phyloP scores from a whole-genome alignment of 2,888 invertebrate genomes.

The Pardosa pseudoannulata region DNA sequence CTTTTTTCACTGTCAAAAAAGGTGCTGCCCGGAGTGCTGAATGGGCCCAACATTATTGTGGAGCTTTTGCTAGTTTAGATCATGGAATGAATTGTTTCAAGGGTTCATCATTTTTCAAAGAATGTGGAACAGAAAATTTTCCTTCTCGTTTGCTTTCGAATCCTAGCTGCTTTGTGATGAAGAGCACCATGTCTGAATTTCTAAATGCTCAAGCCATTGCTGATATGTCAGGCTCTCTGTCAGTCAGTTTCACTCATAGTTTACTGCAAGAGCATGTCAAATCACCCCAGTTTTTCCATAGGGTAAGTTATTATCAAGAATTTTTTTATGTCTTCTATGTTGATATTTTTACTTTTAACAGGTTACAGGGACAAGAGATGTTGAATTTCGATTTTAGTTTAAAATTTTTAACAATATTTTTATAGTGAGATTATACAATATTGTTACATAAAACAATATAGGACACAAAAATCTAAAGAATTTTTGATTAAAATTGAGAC shows the following conservation, averaged over 20 bases:
- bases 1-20: slow-evolving; percentile 78
- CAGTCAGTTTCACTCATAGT: slow-evolving; percentile 79
- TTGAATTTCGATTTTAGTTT: no score
- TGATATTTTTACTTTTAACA: no score
- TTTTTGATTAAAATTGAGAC: no score
- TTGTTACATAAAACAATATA: no score
- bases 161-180: slow-evolving; percentile 32
- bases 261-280: background rate
- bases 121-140: slow-evolving; percentile 29
- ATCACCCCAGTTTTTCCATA: background rate
- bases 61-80: slow-evolving; percentile 76
- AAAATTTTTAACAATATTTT: no score
- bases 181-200: slow-evolving; percentile 78
- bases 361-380: no score
- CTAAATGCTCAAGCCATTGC: slow-evolving; percentile 80
- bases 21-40: slow-evolving; percentile 79
- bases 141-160: background rate
- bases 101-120: slow-evolving; percentile 25
- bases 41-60: slow-evolving; percentile 81
- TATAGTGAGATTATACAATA: no score
- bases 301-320: no score
- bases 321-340: no score
- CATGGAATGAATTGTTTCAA: slow-evolving; percentile 66
- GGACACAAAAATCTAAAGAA: no score
- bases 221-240: slow-evolving; percentile 80